These are phyloP conservation scores for Austrofundulus limnaeus DNA, from an alignment of 2,113 vertebrate species.

Conservation along the genomic window DNA sequence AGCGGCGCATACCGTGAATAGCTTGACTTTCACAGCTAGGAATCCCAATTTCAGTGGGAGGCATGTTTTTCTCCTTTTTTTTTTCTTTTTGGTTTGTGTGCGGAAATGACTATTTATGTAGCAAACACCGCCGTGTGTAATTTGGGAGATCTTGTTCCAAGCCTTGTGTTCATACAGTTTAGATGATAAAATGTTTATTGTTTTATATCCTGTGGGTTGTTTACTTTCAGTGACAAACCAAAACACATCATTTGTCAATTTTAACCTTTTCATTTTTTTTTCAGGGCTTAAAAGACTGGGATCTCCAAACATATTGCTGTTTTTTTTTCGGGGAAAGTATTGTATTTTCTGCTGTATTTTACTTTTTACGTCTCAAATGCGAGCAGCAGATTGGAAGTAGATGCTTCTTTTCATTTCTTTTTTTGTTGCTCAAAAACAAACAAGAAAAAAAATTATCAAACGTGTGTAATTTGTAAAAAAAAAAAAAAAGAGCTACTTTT, in stretches of 20 bases:
- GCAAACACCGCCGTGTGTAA: slow-evolving; percentile 66
- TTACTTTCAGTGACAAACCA: slow-evolving; percentile 48
- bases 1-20: slow-evolving; percentile 70
- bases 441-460: slow-evolving; percentile 41
- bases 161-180: slow-evolving; percentile 50
- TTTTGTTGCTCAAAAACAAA: slow-evolving; percentile 5
- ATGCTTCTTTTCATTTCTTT: slow-evolving; percentile 17
- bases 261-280: slow-evolving; percentile 4
- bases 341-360: no score
- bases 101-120: slow-evolving; percentile 72
- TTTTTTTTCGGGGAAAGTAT: not conserved
- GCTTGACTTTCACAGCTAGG: slow-evolving; percentile 62
- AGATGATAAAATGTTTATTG: slow-evolving; percentile 59
- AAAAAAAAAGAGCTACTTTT: slow-evolving; percentile 61
- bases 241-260: slow-evolving; percentile 32
- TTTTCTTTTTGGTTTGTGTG: slow-evolving; percentile 32
- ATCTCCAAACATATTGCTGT: slow-evolving; percentile 1
- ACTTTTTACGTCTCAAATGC: slow-evolving; percentile 52
- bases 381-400: slow-evolving; percentile 51
- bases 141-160: slow-evolving; percentile 66
- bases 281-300: slow-evolving; percentile 25
- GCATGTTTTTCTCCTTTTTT: slow-evolving; percentile 36
- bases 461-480: slow-evolving; percentile 30
- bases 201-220: slow-evolving; percentile 54
- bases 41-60: slow-evolving; percentile 71